A percentile compares a stretch with the other conserved stretches of the same genome.
Conservation (phyloP, 2,888 invertebrate species). For the Gryllus longicercus region DNA sequence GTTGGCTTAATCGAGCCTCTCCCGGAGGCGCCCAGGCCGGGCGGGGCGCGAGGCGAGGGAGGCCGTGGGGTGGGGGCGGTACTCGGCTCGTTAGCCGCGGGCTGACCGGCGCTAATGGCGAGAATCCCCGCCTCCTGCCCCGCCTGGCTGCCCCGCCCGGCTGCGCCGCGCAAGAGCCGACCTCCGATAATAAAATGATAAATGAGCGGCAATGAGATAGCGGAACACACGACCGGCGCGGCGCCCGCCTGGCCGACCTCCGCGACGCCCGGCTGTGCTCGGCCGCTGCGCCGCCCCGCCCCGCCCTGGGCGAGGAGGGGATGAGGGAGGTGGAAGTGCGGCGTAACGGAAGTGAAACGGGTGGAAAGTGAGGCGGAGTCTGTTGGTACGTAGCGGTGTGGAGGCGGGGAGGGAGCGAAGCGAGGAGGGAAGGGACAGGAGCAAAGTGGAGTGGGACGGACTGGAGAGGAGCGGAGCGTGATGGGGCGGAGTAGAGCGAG, state of each 20-base stretch:
- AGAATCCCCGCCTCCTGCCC: neutral
- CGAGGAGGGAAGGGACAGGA: accelerated
- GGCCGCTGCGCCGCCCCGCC: too few species aligned
- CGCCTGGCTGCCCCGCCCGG: neutral
- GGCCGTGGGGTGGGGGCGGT: neutral
- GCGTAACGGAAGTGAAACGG: too few species aligned
- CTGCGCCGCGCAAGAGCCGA: neutral
- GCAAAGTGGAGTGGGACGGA: too few species aligned
- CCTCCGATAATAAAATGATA: slow-evolving; percentile 11
- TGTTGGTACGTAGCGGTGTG: too few species aligned
- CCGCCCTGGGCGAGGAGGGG: too few species aligned
- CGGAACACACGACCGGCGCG: neutral
- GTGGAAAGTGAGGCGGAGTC: accelerated
- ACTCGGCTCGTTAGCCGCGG: neutral
- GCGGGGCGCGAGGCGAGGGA: neutral
- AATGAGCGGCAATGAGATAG: slow-evolving; percentile 17
- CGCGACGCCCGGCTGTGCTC: too few species aligned
- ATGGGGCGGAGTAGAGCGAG: too few species aligned
- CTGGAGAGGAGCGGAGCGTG: too few species aligned
- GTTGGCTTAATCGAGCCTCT: neutral
- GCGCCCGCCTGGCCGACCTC: too few species aligned
- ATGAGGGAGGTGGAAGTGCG: too few species aligned
- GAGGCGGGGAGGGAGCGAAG: too few species aligned
- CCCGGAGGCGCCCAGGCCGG: neutral
- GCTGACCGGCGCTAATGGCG: slow-evolving; percentile 17